Evolutionary conservation across 2,888 invertebrate species (phyloP), one percentile per base, ranked within the genome.

Genomic region (Drosophila subquinaria): DNA sequence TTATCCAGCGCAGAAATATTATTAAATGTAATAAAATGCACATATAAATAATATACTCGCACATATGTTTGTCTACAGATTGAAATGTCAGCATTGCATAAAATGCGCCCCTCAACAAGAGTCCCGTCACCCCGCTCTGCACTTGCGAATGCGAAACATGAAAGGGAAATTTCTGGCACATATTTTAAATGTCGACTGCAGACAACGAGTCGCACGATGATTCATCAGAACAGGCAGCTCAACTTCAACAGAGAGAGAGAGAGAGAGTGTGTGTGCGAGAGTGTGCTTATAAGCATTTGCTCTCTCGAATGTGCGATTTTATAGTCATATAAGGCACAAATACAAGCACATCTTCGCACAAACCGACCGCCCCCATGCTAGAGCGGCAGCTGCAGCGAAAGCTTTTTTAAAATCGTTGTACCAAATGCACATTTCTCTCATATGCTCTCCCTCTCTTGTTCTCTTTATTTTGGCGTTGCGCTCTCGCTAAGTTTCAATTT

Each of bases 141-240:
- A 61, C 52, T 66, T 62, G 62, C 68, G 52, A 79, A 69, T 38
- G 73, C 61, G 64, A 71, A 80, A 85, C 76, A 82, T 85, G 90
- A 88, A 88, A 88, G 88, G 81, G 88, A 88, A 88, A 88, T 88
- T 90, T 90, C 88, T 89, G 86, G 86, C 88, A 88, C 79, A 82
- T 79, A 77, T 89, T 89, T 82, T 63, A 68, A 73, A 66, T 73
- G 72, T 60, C 65, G 74, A 79, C 65, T 74, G 80, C 77, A 88
- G 88, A 85, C 89, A 88, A 79, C 68, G 59, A 69, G 84, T 85
- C 86, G 73, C 89, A 82, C 53, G 77, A 78, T 87, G 87, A 87
- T 70, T 87, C 87, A 87, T 81, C 51, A 51, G 57, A 55, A 51
- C 59, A 50, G 45, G 33, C 35, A 17, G 13, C 23, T 42, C 23